Conservation (phyloP, 2,888 invertebrate species). For the Andrena bucephala region DNA sequence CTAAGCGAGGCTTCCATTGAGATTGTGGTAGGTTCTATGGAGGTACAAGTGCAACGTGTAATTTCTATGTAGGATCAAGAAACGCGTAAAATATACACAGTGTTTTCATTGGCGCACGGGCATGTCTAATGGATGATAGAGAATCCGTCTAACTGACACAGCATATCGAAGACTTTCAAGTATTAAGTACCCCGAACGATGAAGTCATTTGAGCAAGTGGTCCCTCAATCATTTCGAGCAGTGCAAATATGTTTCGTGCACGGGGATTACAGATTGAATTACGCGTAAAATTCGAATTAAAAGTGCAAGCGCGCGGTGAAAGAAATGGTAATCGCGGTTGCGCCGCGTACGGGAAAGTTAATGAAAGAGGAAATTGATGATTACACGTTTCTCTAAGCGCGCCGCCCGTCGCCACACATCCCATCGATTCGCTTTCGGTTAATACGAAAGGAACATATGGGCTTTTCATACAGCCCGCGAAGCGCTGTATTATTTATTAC, state of each 20-base stretch:
- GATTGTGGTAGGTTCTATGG: too few relatives aligned
- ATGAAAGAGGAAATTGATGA: conserved; percentile 30
- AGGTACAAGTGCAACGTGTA: too few relatives aligned
- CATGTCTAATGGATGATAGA: too few relatives aligned
- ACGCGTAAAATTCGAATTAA: conserved; percentile 17
- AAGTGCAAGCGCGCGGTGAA: neutral
- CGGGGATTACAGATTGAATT: neutral
- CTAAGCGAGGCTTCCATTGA: too few relatives aligned
- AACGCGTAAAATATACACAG: too few relatives aligned
- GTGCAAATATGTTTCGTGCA: neutral
- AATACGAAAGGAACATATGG: neutral
- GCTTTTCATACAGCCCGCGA: neutral
- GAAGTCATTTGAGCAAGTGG: neutral
- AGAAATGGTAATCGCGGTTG: neutral
- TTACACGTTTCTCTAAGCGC: conserved; percentile 7
- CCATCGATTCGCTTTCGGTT: conserved; percentile 18
- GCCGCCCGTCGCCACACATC: neutral
- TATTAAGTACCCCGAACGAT: neutral
- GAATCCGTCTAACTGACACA: neutral
- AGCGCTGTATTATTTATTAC: neutral
- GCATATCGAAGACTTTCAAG: neutral
- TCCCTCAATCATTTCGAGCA: neutral
- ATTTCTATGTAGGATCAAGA: too few relatives aligned
- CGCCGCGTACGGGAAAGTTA: conserved; percentile 9
- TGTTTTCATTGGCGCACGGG: too few relatives aligned